These are phyloP conservation scores for Limnephilus lunatus DNA, from an alignment of 2,888 invertebrate genomes.

Conservation along the genomic window DNA sequence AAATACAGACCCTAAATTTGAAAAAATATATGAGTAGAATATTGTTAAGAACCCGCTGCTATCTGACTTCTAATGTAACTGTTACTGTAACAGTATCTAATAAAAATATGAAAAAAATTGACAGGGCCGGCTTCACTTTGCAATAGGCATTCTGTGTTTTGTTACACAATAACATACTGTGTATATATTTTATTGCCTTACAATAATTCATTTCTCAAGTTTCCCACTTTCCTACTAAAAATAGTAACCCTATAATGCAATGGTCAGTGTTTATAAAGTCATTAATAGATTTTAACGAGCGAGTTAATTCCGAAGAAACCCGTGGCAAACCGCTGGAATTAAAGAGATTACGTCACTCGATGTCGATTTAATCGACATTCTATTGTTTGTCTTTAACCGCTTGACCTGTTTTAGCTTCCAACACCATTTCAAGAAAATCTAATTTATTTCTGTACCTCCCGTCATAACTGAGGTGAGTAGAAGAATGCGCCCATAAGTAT, in stretches of 20 bases:
- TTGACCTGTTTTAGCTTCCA: neutral
- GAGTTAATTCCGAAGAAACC: neutral
- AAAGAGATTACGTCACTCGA: neutral
- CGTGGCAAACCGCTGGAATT: neutral
- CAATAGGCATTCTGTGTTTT: too few relatives aligned
- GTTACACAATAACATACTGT: too few relatives aligned
- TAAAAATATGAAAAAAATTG: too few relatives aligned
- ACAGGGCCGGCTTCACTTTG: too few relatives aligned
- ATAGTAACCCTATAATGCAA: neutral
- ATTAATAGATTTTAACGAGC: neutral
- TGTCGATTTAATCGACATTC: neutral
- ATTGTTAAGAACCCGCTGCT: too few relatives aligned
- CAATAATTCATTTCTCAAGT: too few relatives aligned
- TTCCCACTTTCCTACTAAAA: neutral
- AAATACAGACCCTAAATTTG: too few relatives aligned
- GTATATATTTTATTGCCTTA: too few relatives aligned
- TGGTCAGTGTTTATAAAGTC: neutral
- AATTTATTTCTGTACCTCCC: neutral
- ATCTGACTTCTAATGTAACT: too few relatives aligned
- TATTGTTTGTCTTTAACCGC: slow-evolving; percentile 1
- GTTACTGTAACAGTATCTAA: too few relatives aligned
- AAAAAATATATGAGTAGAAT: too few relatives aligned
- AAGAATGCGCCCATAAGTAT: neutral
- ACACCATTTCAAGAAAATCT: neutral
- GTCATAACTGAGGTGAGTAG: neutral